Evolutionary conservation across 1,140 invertebrate genomes (phyloP).

Genomic region (Aphidius gifuensis): DNA sequence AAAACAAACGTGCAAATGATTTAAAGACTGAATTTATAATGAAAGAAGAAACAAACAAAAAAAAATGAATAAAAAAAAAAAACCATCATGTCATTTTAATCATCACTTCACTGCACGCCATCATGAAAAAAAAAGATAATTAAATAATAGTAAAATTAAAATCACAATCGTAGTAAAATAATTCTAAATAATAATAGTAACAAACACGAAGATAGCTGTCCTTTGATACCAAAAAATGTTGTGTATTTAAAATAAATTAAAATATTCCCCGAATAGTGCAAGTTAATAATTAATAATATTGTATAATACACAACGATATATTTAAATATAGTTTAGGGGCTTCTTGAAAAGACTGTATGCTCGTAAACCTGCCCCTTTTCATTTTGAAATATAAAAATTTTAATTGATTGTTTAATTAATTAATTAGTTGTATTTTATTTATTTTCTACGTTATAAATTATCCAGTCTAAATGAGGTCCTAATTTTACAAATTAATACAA

Average conservation of each 20-base stretch:
- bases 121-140: slow-evolving; percentile 23
- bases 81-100: slow-evolving; percentile 29
- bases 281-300: too few relatives aligned
- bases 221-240: slow-evolving; percentile 50
- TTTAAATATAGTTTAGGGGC: slow-evolving; percentile 11
- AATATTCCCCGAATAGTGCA: not conserved
- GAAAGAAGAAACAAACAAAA: slow-evolving; percentile 39
- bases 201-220: slow-evolving; percentile 37
- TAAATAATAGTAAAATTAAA: not conserved
- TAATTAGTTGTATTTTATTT: too few relatives aligned
- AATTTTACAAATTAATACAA: slow-evolving; percentile 11
- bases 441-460: slow-evolving; percentile 1
- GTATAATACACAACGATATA: too few relatives aligned
- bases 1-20: slow-evolving; percentile 48
- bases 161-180: slow-evolving; percentile 19
- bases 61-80: slow-evolving; percentile 21
- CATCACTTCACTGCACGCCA: slow-evolving; percentile 19
- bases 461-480: slow-evolving; percentile 10
- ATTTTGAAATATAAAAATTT: not conserved
- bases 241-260: slow-evolving; percentile 45
- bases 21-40: slow-evolving; percentile 54
- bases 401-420: not conserved
- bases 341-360: slow-evolving; percentile 25
- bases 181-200: slow-evolving; percentile 7
- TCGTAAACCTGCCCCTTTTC: slow-evolving; percentile 13